Base-by-base conservation (phyloP, 2,888 invertebrate genomes). In the Listrodromus nycthemerus region DNA sequence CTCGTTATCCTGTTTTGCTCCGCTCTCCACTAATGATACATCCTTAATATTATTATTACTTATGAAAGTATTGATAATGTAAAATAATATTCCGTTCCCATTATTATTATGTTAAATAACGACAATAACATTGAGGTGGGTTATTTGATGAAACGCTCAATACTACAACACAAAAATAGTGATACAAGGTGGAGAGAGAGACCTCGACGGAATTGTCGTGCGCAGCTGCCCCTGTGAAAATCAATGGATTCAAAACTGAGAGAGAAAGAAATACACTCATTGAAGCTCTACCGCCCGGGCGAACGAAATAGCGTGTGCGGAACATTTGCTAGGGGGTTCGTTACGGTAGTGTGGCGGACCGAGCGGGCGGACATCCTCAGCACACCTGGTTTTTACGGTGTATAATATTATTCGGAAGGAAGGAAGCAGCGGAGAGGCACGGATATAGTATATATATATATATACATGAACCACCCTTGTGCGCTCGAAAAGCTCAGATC, bases 161-260 rank as follows among this genome's bases (percentile, higher is more conserved):
- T 1, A 33, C 33, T 33, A 8, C 8, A 33, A 33, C 33, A 33
- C 33, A 33, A 33, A 10, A 55, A 55, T 24, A 55, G 55, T 24
- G 21, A 55, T 24, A 16, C 37, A 10, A 8, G 27, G 58, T n/a
- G 13, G 48, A n/a, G 5, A 19, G 30, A 58, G 30, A 41, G n/a
- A n/a, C 50, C 48, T 5, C 24, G 24, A 16, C 37, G 69, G 75
- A 75, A 79, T 87, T 87, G 82, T 87, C 86, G 80, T 83, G 83
- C 65, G 84, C 89, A 90, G 89, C 88, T 89, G 90, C 87, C 85
- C 71, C 52, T 70, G 80, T 83, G 65, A 89, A 58, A 90, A 90
- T 90, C 89, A 90, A 88, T 90, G 89, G 89, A 77, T 89, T 61
- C 69, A 48, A 37, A 73, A 67, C 37, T 24, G 41, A 27, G 61